Conservation (phyloP, 2,797 vertebrate species). For the Limosa lapponica region DNA sequence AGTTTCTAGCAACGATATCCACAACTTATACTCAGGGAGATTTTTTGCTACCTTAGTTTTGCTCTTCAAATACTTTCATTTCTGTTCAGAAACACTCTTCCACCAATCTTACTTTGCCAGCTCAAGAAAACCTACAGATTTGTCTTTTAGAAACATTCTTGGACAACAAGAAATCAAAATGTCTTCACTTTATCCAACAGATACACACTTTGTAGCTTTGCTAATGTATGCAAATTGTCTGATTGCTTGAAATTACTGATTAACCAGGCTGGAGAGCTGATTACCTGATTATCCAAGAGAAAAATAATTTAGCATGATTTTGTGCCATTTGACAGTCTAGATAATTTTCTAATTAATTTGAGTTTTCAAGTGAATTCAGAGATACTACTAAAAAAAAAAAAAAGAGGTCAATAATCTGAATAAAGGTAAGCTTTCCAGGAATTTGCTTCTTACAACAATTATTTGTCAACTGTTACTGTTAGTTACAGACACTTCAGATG, state of each 20-base stretch:
- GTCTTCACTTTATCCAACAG: constrained; percentile 23
- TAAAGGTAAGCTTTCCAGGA: constrained; percentile 16
- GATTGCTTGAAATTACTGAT: constrained; percentile 42
- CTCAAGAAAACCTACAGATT: neutral
- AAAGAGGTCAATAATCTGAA: neutral
- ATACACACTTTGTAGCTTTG: constrained; percentile 49
- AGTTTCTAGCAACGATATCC: neutral
- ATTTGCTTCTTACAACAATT: neutral
- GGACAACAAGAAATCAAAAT: neutral
- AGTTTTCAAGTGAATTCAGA: constrained; percentile 48
- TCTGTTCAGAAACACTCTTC: neutral
- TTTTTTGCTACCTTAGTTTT: neutral
- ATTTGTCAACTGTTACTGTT: neutral
- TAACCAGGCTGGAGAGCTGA: constrained; percentile 45
- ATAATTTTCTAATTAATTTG: constrained; percentile 60
- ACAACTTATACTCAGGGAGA: neutral
- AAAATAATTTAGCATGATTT: constrained; percentile 55
- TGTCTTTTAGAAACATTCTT: neutral
- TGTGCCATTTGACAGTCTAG: constrained; percentile 50
- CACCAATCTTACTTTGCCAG: neutral
- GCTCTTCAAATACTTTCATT: neutral
- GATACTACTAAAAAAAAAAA: neutral
- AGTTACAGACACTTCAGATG: neutral
- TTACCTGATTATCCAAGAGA: constrained; percentile 68
- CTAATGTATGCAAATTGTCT: constrained; percentile 54